Evolutionary conservation across 2,797 vertebrate genomes (phyloP).

Genomic region (Malurus splendens): DNA sequence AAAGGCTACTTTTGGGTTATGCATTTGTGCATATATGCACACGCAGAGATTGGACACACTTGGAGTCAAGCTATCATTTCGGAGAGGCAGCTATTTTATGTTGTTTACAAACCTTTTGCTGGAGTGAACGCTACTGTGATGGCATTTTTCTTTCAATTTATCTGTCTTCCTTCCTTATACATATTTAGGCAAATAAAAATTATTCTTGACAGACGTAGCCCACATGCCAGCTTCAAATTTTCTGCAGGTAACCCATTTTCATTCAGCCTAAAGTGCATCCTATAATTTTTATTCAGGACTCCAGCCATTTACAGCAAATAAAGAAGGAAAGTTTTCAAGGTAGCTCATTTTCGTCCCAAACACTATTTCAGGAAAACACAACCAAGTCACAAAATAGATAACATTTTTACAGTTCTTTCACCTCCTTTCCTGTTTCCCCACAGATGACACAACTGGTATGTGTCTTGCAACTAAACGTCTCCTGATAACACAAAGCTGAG

Average conservation of each 20-base stretch:
- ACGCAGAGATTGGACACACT: not conserved
- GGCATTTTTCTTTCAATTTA: conserved; percentile 61
- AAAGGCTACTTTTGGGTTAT: conserved; percentile 28
- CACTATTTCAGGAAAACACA: not conserved
- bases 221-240: conserved; percentile 50
- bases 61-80: conserved; percentile 43
- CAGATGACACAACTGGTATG: not conserved
- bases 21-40: not conserved
- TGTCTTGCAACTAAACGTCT: not conserved
- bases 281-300: conserved; percentile 60
- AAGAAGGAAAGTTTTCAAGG: conserved; percentile 44
- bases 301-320: not conserved
- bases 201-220: conserved; percentile 53
- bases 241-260: conserved; percentile 61
- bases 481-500: not conserved
- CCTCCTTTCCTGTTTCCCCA: not conserved
- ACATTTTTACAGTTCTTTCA: not conserved
- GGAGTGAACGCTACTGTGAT: conserved; percentile 41
- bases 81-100: conserved; percentile 50
- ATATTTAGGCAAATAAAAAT: conserved; percentile 68
- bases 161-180: conserved; percentile 52
- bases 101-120: conserved; percentile 59
- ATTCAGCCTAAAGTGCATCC: conserved; percentile 48
- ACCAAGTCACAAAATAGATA: not conserved
- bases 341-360: not conserved